Conservation (phyloP, 1,140 invertebrate genomes). For the Leucophenga varia region DNA sequence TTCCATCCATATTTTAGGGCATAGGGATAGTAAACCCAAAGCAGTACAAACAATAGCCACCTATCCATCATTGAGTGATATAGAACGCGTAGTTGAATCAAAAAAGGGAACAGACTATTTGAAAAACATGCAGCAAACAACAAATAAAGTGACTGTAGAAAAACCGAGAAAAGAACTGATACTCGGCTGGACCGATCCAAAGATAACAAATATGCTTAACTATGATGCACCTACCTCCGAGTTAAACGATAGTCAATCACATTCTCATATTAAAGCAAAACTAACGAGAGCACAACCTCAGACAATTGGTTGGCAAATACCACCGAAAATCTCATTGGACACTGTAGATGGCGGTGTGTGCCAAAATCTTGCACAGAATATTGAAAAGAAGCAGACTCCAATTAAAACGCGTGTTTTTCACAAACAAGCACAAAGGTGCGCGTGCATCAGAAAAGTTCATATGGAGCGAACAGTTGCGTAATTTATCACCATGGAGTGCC, state of each 20-base stretch:
- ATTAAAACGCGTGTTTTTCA: slow-evolving; percentile 28
- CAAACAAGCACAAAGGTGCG: slow-evolving; percentile 5
- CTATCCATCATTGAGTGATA: slow-evolving; percentile 45
- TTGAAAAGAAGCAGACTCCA: slow-evolving; percentile 43
- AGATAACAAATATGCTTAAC: slow-evolving; percentile 46
- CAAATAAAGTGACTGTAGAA: slow-evolving; percentile 16
- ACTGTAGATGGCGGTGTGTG: slow-evolving; percentile 40
- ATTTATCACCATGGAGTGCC: slow-evolving; percentile 37
- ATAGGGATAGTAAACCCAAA: slow-evolving; percentile 6
- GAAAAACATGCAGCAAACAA: slow-evolving; percentile 33
- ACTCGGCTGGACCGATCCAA: slow-evolving; percentile 40
- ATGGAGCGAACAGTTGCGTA: slow-evolving; percentile 42
- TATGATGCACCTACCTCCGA: too few species aligned
- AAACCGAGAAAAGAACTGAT: slow-evolving; percentile 32
- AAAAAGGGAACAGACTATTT: slow-evolving; percentile 34
- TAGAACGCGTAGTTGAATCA: slow-evolving; percentile 38
- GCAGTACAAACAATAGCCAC: slow-evolving; percentile 15
- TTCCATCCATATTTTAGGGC: too few species aligned
- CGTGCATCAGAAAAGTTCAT: slow-evolving; percentile 38
- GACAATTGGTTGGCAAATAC: slow-evolving; percentile 38
- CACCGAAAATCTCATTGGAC: slow-evolving; percentile 40
- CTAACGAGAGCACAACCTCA: slow-evolving; percentile 45
- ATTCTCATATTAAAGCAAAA: too few species aligned
- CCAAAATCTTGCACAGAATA: slow-evolving; percentile 40
- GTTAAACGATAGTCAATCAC: too few species aligned